A percentile compares a stretch with the other conserved stretches of the same genome.
These are phyloP conservation scores for Torymus aiolomorphi DNA, from an alignment of 2,888 invertebrate genomes.

Conservation along the genomic window DNA sequence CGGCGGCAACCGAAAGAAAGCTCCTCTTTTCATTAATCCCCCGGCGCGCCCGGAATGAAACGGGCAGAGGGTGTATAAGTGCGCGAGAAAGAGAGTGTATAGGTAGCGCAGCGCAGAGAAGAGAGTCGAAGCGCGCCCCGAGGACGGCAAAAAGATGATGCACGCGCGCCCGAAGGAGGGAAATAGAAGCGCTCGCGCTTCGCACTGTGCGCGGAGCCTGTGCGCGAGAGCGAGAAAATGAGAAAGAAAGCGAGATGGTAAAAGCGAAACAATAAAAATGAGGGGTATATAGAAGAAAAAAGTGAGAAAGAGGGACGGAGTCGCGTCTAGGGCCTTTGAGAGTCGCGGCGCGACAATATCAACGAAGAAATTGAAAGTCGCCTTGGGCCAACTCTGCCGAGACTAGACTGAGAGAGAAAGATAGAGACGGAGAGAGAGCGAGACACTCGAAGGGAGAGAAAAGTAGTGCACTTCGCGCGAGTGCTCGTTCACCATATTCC, in stretches of 20 bases:
- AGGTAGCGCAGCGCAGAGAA: too few species aligned
- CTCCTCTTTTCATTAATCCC: constrained; percentile 29
- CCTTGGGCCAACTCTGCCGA: constrained; percentile 4
- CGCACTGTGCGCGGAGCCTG: neutral
- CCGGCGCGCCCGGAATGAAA: neutral
- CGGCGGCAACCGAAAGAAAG: neutral
- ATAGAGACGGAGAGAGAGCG: neutral
- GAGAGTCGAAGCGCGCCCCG: neutral
- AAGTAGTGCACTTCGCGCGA: constrained; percentile 47
- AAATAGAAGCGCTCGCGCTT: neutral
- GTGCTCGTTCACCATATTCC: constrained; percentile 43
- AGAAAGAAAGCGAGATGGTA: neutral
- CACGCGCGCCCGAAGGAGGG: neutral
- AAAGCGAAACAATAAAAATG: neutral
- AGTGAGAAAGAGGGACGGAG: neutral
- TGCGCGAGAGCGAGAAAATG: constrained; percentile 2
- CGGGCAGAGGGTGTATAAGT: neutral
- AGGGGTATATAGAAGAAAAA: neutral
- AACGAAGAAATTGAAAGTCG: constrained; percentile 45
- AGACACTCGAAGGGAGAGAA: constrained; percentile 29
- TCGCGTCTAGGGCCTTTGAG: too few species aligned
- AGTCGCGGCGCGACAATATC: constrained; percentile 24
- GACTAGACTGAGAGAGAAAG: constrained; percentile 2
- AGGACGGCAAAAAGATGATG: neutral
- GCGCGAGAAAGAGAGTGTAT: neutral